Conservation (phyloP, 2,113 vertebrate species). For the Trogon melanurus region DNA sequence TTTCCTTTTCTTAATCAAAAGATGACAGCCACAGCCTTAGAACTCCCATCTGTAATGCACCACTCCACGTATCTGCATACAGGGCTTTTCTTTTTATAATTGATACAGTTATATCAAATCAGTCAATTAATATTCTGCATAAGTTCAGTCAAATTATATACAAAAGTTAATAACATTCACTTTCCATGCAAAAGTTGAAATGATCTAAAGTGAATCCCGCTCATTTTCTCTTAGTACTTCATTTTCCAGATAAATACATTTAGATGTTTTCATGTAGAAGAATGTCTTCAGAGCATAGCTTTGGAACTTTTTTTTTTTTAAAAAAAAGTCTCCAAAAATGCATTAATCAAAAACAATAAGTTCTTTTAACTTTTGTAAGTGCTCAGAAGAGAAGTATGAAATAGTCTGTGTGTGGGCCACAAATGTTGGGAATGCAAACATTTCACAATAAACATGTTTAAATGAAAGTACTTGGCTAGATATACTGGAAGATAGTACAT, state of each 20-base stretch:
- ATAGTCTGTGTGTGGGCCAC: slow-evolving; percentile 98
- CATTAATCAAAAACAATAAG: slow-evolving; percentile 99
- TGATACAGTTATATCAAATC: slow-evolving; percentile 37
- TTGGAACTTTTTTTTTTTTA: slow-evolving; percentile 35
- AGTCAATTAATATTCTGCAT: background rate
- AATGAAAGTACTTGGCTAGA: slow-evolving; percentile 96
- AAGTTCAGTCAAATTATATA: slow-evolving; percentile 8
- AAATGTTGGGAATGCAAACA: slow-evolving; percentile 98
- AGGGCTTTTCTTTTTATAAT: slow-evolving; percentile 43
- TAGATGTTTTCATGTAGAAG: slow-evolving; percentile 53
- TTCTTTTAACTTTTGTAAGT: slow-evolving; percentile 91
- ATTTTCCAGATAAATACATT: slow-evolving; percentile 35
- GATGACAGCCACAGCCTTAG: slow-evolving; percentile 87
- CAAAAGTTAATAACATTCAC: slow-evolving; percentile 30
- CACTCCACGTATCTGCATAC: slow-evolving; percentile 42
- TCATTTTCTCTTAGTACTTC: background rate
- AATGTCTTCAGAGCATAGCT: slow-evolving; percentile 67
- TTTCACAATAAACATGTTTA: slow-evolving; percentile 99
- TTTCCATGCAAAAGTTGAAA: slow-evolving; percentile 41
- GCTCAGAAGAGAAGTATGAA: slow-evolving; percentile 92
- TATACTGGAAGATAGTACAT: slow-evolving; percentile 95
- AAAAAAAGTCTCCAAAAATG: slow-evolving; percentile 73
- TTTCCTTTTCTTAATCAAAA: slow-evolving; percentile 95
- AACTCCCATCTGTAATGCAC: slow-evolving; percentile 85
- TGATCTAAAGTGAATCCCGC: background rate